phyloP scores from a whole-genome alignment of 2,797 vertebrate species.

The Anguilla anguilla region DNA sequence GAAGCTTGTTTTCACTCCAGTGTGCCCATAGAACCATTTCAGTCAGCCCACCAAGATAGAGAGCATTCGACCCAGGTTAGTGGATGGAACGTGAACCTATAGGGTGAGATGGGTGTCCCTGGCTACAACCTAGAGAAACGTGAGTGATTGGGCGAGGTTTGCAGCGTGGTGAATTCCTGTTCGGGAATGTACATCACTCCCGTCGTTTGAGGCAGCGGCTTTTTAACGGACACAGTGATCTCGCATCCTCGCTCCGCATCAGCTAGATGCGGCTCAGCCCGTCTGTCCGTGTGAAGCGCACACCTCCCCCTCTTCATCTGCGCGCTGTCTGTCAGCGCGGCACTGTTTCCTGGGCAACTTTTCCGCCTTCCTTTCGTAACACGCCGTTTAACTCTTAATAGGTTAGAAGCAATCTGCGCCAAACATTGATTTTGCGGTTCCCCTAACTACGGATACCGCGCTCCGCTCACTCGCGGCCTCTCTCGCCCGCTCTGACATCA shows the following conservation, averaged over 20 bases:
- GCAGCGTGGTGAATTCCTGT: not conserved
- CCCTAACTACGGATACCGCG: not conserved
- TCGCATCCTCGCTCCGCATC: not conserved
- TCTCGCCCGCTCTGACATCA: not conserved
- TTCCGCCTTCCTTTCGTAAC: not conserved
- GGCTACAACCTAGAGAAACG: not conserved
- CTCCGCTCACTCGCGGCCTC: not conserved
- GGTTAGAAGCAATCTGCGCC: not conserved
- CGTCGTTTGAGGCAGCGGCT: not conserved
- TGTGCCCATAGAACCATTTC: not conserved
- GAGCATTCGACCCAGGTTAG: not conserved
- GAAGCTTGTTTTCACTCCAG: not conserved
- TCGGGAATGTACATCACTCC: not conserved
- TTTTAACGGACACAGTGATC: not conserved
- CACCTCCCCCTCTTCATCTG: slow-evolving; percentile 17
- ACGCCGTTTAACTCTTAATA: not conserved
- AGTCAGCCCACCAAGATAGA: not conserved
- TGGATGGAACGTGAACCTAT: not conserved
- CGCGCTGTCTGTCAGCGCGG: not conserved
- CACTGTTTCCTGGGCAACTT: slow-evolving; percentile 3
- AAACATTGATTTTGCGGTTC: not conserved
- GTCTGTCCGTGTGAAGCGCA: not conserved
- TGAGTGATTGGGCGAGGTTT: not conserved
- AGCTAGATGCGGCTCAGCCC: not conserved
- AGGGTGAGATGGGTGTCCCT: not conserved